Percentiles rank a stretch among this genome's conserved stretches.
Conservation (phyloP, 2,797 vertebrate species). For the Dermochelys coriacea region DNA sequence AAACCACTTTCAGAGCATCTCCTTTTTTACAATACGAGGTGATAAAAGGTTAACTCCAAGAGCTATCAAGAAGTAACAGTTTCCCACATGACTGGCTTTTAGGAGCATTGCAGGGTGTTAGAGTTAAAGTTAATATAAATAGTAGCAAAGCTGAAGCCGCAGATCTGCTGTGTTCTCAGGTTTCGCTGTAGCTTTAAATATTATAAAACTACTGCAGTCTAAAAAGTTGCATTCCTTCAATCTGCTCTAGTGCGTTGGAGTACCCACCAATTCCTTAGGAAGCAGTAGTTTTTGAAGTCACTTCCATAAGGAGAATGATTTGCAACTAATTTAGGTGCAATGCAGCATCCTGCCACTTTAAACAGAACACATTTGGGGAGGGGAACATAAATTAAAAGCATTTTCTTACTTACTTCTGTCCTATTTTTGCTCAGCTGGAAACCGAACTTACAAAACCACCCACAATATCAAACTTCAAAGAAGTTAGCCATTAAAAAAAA, state of each 20-base stretch:
- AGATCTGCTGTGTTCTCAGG: neutral
- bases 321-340: slow-evolving; percentile 58
- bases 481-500: slow-evolving; percentile 53
- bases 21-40: neutral
- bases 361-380: slow-evolving; percentile 47
- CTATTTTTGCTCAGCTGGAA: slow-evolving; percentile 66
- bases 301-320: slow-evolving; percentile 33
- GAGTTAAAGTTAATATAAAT: slow-evolving; percentile 10
- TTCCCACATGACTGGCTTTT: neutral
- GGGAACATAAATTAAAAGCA: slow-evolving; percentile 7
- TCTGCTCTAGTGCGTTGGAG: neutral
- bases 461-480: slow-evolving; percentile 51
- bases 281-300: slow-evolving; percentile 9
- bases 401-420: slow-evolving; percentile 33
- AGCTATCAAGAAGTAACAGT: neutral
- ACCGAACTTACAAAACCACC: slow-evolving; percentile 41
- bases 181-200: slow-evolving; percentile 19
- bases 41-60: neutral
- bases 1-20: neutral
- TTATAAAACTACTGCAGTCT: slow-evolving; percentile 1
- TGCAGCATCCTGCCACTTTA: slow-evolving; percentile 70
- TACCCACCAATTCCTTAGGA: neutral
- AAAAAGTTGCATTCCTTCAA: slow-evolving; percentile 28
- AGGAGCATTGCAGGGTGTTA: neutral
- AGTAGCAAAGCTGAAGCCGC: slow-evolving; percentile 17